Evolutionary conservation across 35 echinoderm and acorn worm genomes (phyloP), one percentile per base, ranked within the genome.

Genomic region (Amphiura filiformis): DNA sequence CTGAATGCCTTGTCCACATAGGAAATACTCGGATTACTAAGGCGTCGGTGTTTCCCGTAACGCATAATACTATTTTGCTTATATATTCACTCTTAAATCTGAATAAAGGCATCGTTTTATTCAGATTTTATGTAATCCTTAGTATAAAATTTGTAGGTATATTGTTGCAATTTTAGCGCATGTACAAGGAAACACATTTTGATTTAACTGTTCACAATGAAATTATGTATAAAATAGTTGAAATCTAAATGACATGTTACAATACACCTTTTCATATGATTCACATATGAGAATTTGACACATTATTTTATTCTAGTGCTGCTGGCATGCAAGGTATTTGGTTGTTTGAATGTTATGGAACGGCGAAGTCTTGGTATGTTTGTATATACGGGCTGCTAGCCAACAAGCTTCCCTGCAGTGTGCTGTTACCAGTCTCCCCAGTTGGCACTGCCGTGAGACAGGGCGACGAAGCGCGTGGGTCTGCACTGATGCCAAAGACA

Each of bases 11-110:
- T 70, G 61, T 70, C 28, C 61, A 30, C 3, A 15, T 70, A 70
- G 61, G 61, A 70, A 70, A 70, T 70, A 70, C 61, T n/a, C 28
- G 61, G 61, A 70, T 70, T 70, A 70, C 26, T 23, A 70, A 70
- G 61, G 61, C 61, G 61, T 70, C 61, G 61, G 15, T 70, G 28
- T 70, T 70, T 70, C 28, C 61, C 26, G 20, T 11, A 7, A 52
- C 44, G 20, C 20, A 52, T 52, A 11, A 20, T 11, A 52, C 7
- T 20, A 52, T n/a, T n/a, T n/a, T n/a, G n/a, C n/a, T n/a, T n/a
- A n/a, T n/a, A n/a, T n/a, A n/a, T n/a, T 11, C 44, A 52, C 7
- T 52, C 44, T 52, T 52, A 20, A 52, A 52, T 52, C 44, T 11
- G 20, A 52, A 52, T 7, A 7, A 20, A 7, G 7, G 7, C 44